These are phyloP conservation scores for Perithous albicinctus DNA, from an alignment of 2,888 invertebrate species.

Conservation along the genomic window DNA sequence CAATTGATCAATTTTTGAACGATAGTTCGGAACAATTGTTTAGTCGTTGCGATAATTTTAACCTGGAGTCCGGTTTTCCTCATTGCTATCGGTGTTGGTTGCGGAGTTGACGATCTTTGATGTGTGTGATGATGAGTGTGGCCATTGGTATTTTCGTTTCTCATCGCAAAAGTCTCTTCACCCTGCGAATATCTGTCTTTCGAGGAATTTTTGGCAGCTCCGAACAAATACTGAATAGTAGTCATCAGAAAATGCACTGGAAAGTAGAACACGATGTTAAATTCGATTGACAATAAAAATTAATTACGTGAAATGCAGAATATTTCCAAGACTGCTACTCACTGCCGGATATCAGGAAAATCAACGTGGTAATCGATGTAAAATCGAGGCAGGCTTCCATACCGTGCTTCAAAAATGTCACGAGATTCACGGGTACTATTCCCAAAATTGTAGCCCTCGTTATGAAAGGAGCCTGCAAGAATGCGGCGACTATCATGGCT, in stretches of 20 bases:
- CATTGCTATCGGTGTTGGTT: neutral
- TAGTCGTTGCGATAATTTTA: conserved; percentile 34
- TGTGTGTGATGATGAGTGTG: conserved; percentile 3
- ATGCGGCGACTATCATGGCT: conserved; percentile 82
- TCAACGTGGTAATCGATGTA: conserved; percentile 79
- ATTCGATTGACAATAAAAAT: neutral
- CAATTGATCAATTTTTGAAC: conserved; percentile 61
- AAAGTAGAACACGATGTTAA: conserved; percentile 38
- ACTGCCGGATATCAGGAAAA: conserved; percentile 81
- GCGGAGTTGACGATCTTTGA: conserved; percentile 54
- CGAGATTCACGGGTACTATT: conserved; percentile 81
- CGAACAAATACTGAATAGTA: conserved; percentile 75
- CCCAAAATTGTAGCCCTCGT: conserved; percentile 80
- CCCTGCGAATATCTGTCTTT: neutral
- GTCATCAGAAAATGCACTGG: conserved; percentile 81
- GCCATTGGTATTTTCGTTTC: conserved; percentile 65
- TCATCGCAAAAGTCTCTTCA: conserved; percentile 13
- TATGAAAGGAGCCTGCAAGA: conserved; percentile 80
- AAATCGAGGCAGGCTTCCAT: conserved; percentile 80
- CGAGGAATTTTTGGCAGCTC: conserved; percentile 43
- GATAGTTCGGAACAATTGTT: conserved; percentile 45
- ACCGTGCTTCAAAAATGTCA: conserved; percentile 81
- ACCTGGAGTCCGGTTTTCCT: conserved; percentile 27
- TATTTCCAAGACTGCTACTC: conserved; percentile 61
- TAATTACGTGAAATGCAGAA: conserved; percentile 12